Conservation (phyloP, 1,140 invertebrate species). For the Trypoxylus dichotomus region DNA sequence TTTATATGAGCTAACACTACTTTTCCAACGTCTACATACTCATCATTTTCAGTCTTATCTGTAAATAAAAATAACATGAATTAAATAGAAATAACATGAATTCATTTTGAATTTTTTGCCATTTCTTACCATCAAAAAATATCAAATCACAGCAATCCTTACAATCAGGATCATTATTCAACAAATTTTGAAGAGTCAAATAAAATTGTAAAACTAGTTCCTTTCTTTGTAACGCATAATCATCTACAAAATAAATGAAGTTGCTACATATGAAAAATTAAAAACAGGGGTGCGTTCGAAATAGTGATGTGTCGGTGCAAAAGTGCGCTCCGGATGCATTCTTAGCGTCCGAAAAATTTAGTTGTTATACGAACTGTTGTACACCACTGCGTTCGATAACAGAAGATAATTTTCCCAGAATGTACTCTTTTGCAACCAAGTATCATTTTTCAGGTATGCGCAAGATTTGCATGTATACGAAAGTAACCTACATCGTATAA, state of each 20-base stretch:
- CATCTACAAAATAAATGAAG: conserved; percentile 45
- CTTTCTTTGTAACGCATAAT: conserved; percentile 50
- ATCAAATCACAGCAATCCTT: conserved; percentile 57
- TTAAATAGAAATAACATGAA: background rate
- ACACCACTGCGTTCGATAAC: too few relatives aligned
- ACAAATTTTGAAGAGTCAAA: conserved; percentile 51
- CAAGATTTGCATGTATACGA: too few relatives aligned
- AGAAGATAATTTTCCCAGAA: too few relatives aligned
- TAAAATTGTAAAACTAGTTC: conserved; percentile 52
- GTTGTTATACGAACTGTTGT: too few relatives aligned
- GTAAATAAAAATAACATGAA: background rate
- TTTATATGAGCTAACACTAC: background rate
- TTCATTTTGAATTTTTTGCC: background rate
- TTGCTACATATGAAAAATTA: conserved; percentile 16
- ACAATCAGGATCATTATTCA: conserved; percentile 54
- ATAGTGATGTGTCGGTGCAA: too few relatives aligned
- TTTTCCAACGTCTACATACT: background rate
- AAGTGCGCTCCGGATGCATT: too few relatives aligned
- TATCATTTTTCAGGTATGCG: too few relatives aligned
- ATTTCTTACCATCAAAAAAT: conserved; percentile 56
- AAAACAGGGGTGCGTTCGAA: too few relatives aligned
- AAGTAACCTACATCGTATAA: too few relatives aligned
- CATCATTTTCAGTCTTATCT: conserved; percentile 8
- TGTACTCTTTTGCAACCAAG: too few relatives aligned
- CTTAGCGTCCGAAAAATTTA: too few relatives aligned